Conservation (phyloP, 1,140 invertebrate species). For the Stenopsyche tienmushanensis region DNA sequence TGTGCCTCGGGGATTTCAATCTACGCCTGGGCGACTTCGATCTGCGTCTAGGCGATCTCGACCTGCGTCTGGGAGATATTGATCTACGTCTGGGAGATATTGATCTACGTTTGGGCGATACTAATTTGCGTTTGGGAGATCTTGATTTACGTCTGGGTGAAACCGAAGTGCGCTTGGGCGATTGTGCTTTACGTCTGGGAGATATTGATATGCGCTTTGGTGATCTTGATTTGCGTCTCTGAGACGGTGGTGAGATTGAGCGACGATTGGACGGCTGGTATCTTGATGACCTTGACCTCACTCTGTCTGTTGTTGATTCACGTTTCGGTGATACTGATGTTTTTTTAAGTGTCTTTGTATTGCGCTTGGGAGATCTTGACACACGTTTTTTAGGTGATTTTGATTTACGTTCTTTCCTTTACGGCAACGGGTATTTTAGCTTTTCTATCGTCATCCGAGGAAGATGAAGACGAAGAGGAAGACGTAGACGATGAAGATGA, state of each 20-base stretch:
- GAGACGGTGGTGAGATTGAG: no score
- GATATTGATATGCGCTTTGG: not conserved
- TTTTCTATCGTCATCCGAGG: not conserved
- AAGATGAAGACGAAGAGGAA: constrained; percentile 34
- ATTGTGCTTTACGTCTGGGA: not conserved
- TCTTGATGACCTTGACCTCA: no score
- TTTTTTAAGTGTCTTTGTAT: not conserved
- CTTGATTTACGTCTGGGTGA: not conserved
- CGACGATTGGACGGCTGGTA: no score
- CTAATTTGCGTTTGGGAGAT: not conserved
- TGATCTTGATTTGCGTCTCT: not conserved
- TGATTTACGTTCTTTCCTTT: constrained; percentile 42
- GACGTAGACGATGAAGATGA: constrained; percentile 30
- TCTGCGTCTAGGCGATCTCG: constrained; percentile 11
- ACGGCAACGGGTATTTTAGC: not conserved
- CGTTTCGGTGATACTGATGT: not conserved
- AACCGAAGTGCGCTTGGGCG: not conserved
- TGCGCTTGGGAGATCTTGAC: not conserved
- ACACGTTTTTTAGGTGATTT: constrained; percentile 6
- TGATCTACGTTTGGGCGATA: not conserved
- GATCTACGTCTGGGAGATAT: constrained; percentile 1
- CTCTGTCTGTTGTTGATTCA: not conserved
- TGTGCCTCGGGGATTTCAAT: constrained; percentile 5
- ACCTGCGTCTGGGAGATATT: no score
- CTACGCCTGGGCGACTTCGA: not conserved